Evolutionary conservation across 1,140 invertebrate genomes (phyloP).

Genomic region (Temnothorax curvispinosus): DNA sequence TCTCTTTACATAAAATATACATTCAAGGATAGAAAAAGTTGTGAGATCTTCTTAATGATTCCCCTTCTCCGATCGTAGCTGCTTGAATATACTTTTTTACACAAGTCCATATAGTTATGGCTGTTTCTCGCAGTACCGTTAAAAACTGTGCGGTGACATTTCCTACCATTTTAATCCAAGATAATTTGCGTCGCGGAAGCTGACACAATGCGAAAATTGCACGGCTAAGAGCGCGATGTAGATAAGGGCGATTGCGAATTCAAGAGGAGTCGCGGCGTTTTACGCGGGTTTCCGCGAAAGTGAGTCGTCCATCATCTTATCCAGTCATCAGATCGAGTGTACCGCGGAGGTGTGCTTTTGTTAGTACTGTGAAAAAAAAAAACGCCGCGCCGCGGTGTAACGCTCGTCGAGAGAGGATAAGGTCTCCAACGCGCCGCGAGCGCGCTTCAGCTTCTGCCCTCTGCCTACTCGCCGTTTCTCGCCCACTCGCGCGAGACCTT

Average conservation of each 20-base stretch:
- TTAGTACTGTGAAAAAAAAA: neutral
- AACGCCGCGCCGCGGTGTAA: neutral
- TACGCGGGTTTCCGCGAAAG: constrained; percentile 31
- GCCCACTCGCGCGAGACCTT: constrained; percentile 13
- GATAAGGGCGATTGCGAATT: constrained; percentile 14
- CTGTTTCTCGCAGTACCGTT: neutral
- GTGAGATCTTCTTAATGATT: neutral
- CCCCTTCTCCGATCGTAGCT: neutral
- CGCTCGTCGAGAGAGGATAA: neutral
- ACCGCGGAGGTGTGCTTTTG: neutral
- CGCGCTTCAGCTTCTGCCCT: neutral
- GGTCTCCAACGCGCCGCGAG: constrained; percentile 7
- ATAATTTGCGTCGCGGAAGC: constrained; percentile 3
- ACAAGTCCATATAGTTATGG: neutral
- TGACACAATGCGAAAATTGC: constrained; percentile 33
- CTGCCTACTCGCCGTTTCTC: constrained; percentile 12
- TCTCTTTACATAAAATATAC: neutral
- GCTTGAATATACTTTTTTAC: neutral
- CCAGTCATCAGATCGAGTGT: constrained; percentile 36
- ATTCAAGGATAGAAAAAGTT: neutral
- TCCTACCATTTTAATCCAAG: neutral
- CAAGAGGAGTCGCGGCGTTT: constrained; percentile 22
- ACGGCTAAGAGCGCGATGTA: constrained; percentile 27
- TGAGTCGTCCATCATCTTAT: constrained; percentile 44
- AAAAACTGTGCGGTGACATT: constrained; percentile 2